Conservation (phyloP, 1,140 invertebrate genomes). For the Lanistes nyassanus region DNA sequence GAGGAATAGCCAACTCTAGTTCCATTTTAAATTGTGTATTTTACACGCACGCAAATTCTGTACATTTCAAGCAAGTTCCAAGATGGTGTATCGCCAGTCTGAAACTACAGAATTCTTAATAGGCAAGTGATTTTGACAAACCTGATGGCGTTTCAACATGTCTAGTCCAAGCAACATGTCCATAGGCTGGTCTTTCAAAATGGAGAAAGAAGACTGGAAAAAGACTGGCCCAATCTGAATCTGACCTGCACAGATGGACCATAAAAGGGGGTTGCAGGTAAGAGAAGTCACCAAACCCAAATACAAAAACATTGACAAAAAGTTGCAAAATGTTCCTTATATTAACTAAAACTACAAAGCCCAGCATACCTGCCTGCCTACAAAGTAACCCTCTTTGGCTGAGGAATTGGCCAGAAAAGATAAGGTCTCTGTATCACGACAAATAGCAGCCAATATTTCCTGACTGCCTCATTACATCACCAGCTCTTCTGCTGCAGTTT, state of each 20-base stretch:
- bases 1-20: no score
- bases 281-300: neutral
- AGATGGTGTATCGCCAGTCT: no score
- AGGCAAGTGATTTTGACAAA: slow-evolving; percentile 26
- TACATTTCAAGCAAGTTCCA: no score
- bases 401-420: no score
- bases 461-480: no score
- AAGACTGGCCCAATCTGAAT: slow-evolving; percentile 95
- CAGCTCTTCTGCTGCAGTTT: no score
- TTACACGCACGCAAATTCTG: no score
- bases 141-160: slow-evolving; percentile 91
- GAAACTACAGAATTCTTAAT: neutral
- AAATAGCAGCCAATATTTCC: no score
- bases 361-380: no score
- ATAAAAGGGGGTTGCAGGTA: neutral
- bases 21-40: no score
- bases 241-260: slow-evolving; percentile 71
- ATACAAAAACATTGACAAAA: neutral
- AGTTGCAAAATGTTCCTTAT: neutral
- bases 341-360: neutral
- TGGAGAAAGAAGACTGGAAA: slow-evolving; percentile 95
- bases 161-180: slow-evolving; percentile 98
- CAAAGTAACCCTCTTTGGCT: neutral
- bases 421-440: no score
- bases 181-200: slow-evolving; percentile 97